Evolutionary conservation across 2,113 vertebrate genomes (phyloP).

Genomic region (Pseudorectes ferrugineus): DNA sequence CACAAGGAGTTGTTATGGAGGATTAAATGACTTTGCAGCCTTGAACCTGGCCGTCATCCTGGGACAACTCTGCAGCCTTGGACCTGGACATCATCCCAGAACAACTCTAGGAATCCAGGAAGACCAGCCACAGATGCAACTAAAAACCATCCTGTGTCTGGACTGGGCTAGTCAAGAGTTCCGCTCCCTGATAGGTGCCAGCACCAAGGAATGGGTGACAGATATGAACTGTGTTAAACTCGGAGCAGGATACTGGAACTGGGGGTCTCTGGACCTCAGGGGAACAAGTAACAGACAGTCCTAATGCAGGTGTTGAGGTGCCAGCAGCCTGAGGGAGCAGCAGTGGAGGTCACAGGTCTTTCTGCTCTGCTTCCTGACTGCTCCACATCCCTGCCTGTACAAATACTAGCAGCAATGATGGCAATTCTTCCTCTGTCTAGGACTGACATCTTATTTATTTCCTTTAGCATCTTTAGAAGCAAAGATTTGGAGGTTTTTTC

Average conservation of each 20-base stretch:
- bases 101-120: not conserved
- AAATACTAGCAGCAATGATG: not conserved
- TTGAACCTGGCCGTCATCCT: not conserved
- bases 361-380: not conserved
- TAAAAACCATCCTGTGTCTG: not conserved
- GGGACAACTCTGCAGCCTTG: not conserved
- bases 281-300: not conserved
- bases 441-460: not conserved
- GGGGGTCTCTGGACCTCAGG: not conserved
- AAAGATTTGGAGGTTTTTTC: fast-evolving
- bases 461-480: not conserved
- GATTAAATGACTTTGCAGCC: not conserved
- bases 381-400: not conserved
- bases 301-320: not conserved
- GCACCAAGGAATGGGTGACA: not conserved
- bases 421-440: not conserved
- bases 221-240: not conserved
- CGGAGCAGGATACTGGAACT: not conserved
- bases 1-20: fast-evolving
- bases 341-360: not conserved
- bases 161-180: not conserved
- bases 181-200: fast-evolving
- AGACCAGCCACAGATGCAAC: not conserved
- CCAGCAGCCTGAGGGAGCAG: not conserved
- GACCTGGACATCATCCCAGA: not conserved